phyloP scores from a whole-genome alignment of 2,113 vertebrate species.

The Scopus umbretta region DNA sequence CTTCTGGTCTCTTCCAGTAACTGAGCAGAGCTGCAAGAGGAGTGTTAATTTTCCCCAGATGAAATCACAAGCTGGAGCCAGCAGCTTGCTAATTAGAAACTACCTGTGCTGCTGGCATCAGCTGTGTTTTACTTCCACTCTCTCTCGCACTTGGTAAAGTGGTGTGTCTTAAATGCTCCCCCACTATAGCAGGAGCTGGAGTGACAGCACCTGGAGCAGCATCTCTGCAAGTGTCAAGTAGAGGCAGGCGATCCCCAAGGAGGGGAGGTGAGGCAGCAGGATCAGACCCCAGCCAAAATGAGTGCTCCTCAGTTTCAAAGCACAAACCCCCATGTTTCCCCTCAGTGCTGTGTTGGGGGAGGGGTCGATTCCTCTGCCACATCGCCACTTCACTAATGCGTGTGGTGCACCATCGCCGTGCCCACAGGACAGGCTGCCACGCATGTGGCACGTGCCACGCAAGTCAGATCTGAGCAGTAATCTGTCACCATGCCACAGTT shows the following conservation, averaged over 20 bases:
- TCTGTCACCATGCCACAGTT: neutral
- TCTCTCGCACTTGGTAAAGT: accelerated
- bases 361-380: neutral
- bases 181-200: neutral
- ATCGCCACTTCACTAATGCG: accelerated
- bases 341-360: neutral
- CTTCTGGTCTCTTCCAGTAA: slow-evolving; percentile 27
- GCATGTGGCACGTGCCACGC: no score
- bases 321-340: accelerated
- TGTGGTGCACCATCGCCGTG: accelerated
- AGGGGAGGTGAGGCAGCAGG: neutral
- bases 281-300: accelerated
- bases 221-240: neutral
- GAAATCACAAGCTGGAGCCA: neutral
- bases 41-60: accelerated
- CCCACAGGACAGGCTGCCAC: neutral
- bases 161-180: neutral
- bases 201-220: neutral
- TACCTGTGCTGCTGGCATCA: neutral
- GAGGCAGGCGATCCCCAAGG: neutral
- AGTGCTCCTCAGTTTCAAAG: neutral
- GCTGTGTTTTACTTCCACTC: neutral
- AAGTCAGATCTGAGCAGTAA: neutral
- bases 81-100: neutral
- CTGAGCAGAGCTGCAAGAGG: neutral